phyloP scores from a whole-genome alignment of 2,797 vertebrate species.

The Acrocephalus scirpaceus region DNA sequence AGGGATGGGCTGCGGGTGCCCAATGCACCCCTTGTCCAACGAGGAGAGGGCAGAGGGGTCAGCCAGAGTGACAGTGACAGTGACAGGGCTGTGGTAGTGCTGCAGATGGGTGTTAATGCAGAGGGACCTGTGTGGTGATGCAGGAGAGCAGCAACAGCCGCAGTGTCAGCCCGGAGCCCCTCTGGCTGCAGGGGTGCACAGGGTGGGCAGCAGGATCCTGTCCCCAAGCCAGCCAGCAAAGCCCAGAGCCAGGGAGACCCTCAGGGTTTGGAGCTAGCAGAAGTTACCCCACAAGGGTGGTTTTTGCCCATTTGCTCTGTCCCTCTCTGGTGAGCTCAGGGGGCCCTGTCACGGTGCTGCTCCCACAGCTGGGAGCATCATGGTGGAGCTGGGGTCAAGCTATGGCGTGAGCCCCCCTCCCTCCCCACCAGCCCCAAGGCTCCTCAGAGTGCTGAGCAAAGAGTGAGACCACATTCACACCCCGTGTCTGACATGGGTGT shows the following conservation, averaged over 20 bases:
- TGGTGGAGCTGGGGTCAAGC: rapidly evolving
- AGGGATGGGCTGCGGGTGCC: neutral
- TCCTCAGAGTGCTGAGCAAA: neutral
- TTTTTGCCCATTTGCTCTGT: neutral
- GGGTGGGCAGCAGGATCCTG: neutral
- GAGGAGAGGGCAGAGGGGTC: neutral
- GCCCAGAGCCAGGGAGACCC: neutral
- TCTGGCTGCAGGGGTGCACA: neutral
- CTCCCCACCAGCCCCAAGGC: neutral
- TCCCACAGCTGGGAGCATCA: neutral
- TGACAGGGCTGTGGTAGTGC: neutral
- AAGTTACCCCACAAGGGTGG: neutral
- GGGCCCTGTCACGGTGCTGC: rapidly evolving
- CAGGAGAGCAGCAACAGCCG: neutral
- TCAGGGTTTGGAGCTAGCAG: neutral
- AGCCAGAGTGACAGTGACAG: neutral
- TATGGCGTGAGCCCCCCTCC: rapidly evolving
- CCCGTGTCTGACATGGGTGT: neutral
- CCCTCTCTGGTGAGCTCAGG: neutral
- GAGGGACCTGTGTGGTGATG: rapidly evolving
- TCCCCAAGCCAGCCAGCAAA: neutral
- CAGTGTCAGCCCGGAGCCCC: rapidly evolving
- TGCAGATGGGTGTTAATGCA: neutral
- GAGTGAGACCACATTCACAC: rapidly evolving
- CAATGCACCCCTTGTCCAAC: rapidly evolving